Conservation (phyloP, 2,113 vertebrate genomes). For the Silurus glanis region DNA sequence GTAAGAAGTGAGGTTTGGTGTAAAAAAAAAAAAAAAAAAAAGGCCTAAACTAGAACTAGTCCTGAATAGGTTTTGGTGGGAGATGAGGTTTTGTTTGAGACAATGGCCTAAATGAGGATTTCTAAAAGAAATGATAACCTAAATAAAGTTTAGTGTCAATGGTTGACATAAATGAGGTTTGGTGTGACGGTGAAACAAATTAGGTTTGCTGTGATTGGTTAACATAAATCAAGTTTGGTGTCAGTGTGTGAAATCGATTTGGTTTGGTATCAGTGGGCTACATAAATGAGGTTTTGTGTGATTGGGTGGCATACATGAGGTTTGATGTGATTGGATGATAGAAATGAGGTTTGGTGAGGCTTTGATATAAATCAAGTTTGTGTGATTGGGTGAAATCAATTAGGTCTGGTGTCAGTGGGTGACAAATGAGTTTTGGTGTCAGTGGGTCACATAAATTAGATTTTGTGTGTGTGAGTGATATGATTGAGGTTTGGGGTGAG, state of each 20-base stretch:
- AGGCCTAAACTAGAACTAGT: not conserved
- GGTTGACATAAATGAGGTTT: not conserved
- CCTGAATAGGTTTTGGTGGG: not conserved
- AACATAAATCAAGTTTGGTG: too few relatives aligned
- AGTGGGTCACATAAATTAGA: not conserved
- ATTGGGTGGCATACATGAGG: not conserved
- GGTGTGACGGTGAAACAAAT: not conserved
- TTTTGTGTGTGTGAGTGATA: not conserved
- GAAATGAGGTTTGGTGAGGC: not conserved
- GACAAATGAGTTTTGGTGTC: not conserved
- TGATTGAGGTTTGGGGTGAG: not conserved
- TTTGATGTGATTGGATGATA: constrained; percentile 7
- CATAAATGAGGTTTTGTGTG: too few relatives aligned
- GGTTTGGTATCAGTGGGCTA: too few relatives aligned
- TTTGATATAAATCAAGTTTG: too few relatives aligned
- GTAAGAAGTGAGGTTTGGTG: not conserved
- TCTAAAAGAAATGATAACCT: not conserved
- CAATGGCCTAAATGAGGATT: not conserved
- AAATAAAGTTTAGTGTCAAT: not conserved
- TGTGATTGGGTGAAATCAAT: too few relatives aligned
- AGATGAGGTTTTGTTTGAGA: too few relatives aligned
- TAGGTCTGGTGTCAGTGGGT: too few relatives aligned
- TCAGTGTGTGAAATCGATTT: too few relatives aligned
- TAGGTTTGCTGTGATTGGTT: too few relatives aligned
- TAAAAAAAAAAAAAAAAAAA: not conserved